These are phyloP conservation scores for Argopecten irradians DNA, from an alignment of 1,140 invertebrate genomes.

Conservation along the genomic window DNA sequence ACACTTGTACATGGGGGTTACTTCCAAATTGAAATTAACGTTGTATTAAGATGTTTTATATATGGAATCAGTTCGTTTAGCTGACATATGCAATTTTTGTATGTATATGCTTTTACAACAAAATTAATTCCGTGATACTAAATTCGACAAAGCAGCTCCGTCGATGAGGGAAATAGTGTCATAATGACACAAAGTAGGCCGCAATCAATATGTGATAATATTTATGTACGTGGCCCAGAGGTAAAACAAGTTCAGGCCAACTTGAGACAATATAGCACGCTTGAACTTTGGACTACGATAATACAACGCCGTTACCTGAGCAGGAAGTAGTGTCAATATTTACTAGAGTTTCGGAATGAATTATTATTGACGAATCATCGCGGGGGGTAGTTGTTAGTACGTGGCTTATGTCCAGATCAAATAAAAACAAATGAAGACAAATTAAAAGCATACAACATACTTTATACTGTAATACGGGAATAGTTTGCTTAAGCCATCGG, in stretches of 20 bases:
- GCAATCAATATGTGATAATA: not conserved
- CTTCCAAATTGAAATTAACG: no score
- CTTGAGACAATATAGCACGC: not conserved
- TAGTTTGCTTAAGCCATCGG: not conserved
- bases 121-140: no score
- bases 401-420: not conserved
- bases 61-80: no score
- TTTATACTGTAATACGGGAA: not conserved
- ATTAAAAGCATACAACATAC: not conserved
- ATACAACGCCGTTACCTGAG: not conserved
- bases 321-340: not conserved
- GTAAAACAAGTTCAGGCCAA: not conserved
- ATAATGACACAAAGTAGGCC: not conserved
- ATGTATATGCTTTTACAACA: no score
- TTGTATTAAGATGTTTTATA: no score
- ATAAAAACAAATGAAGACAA: not conserved
- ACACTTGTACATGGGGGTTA: no score
- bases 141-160: no score
- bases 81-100: no score
- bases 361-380: not conserved
- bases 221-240: not conserved
- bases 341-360: not conserved
- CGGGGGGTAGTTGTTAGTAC: not conserved
- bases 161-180: no score
- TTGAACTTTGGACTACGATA: not conserved